A percentile compares a stretch with the other conserved stretches of the same genome.
These are phyloP conservation scores for Scartelaos histophorus DNA, from an alignment of 2,113 vertebrate species.

Conservation along the genomic window DNA sequence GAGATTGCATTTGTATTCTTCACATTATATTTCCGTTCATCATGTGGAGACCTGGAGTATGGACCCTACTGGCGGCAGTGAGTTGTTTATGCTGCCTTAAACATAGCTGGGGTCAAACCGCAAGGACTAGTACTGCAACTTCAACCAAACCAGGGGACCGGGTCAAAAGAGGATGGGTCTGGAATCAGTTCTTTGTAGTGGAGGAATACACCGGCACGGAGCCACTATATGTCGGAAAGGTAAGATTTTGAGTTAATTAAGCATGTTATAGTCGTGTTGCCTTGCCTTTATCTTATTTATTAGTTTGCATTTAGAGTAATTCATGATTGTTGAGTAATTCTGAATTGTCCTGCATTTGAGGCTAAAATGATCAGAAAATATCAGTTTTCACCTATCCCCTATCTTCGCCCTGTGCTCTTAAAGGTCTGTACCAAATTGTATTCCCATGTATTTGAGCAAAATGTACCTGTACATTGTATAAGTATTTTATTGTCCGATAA, in stretches of 20 bases:
- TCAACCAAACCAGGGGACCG: conserved; percentile 73
- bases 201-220: conserved; percentile 98
- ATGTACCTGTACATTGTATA: too few relatives aligned
- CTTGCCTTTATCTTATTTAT: too few relatives aligned
- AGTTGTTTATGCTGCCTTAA: conserved; percentile 62
- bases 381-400: too few relatives aligned
- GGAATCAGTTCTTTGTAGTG: conserved; percentile 99
- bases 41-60: conserved; percentile 70
- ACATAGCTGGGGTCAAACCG: conserved; percentile 57
- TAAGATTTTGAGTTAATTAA: conserved; percentile 67
- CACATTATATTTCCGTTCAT: conserved; percentile 24
- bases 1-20: conserved; percentile 44
- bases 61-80: conserved; percentile 58
- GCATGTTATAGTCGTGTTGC: too few relatives aligned
- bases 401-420: too few relatives aligned
- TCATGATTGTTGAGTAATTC: too few relatives aligned
- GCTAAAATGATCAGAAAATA: too few relatives aligned
- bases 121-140: conserved; percentile 72
- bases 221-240: conserved; percentile 97
- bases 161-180: conserved; percentile 99
- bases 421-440: too few relatives aligned
- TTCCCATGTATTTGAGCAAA: too few relatives aligned
- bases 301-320: too few relatives aligned
- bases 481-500: too few relatives aligned
- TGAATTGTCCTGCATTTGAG: too few relatives aligned